phyloP scores from a whole-genome alignment of 2,113 vertebrate genomes.

The Myanophis thanlyinensis region DNA sequence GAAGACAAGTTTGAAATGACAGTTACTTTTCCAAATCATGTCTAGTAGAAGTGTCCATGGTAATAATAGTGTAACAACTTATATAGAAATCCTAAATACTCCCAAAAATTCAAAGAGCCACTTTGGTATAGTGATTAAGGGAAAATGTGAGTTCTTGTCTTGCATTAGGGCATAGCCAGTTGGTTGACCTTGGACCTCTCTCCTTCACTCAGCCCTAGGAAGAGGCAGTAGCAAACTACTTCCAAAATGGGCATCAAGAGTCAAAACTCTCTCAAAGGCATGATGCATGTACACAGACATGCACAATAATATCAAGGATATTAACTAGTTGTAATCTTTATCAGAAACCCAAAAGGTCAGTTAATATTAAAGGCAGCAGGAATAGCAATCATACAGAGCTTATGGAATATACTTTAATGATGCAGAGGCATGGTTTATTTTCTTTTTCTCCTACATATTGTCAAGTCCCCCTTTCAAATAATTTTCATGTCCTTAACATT shows the following conservation, averaged over 20 bases:
- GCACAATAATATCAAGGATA: background rate
- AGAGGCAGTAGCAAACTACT: background rate
- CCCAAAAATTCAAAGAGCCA: background rate
- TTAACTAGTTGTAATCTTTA: background rate
- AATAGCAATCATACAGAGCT: background rate
- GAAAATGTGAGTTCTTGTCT: background rate
- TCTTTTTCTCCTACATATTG: background rate
- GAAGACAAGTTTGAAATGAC: background rate
- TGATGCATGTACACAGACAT: background rate
- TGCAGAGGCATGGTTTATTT: background rate
- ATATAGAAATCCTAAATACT: background rate
- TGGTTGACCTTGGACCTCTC: background rate
- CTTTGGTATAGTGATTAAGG: background rate
- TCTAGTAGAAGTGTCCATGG: background rate
- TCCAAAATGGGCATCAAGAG: background rate
- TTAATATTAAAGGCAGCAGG: background rate
- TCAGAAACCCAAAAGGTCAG: background rate
- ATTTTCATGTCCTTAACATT: background rate
- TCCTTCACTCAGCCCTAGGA: background rate
- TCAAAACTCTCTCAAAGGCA: background rate
- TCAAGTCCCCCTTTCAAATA: background rate
- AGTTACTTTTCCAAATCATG: background rate
- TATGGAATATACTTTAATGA: background rate
- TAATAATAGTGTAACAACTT: background rate
- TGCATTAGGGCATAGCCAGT: background rate